These are phyloP conservation scores for Drosophila sproati DNA, from an alignment of 1,140 invertebrate species.

Conservation along the genomic window DNA sequence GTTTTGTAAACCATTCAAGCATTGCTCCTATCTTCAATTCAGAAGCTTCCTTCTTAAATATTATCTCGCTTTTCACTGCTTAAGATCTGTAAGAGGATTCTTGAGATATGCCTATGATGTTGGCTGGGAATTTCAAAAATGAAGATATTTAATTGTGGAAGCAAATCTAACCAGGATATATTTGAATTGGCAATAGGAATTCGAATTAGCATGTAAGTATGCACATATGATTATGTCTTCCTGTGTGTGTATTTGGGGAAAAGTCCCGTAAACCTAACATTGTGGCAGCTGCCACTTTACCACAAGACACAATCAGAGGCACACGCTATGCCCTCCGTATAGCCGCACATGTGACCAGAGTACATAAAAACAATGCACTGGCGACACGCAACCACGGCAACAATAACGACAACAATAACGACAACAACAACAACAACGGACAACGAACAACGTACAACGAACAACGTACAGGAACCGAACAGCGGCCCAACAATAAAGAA, in stretches of 20 bases:
- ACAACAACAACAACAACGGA: constrained; percentile 1
- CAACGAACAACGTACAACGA: constrained; percentile 6
- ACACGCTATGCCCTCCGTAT: background rate
- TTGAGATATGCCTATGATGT: too few species aligned
- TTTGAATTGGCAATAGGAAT: constrained; percentile 39
- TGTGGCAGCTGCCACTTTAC: constrained; percentile 38
- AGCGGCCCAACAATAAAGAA: too few species aligned
- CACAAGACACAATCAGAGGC: constrained; percentile 34
- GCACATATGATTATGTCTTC: background rate
- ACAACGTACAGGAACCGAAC: too few species aligned
- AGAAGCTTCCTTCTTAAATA: too few species aligned
- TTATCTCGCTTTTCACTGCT: too few species aligned
- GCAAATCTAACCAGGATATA: constrained; percentile 33
- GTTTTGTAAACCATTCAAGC: too few species aligned
- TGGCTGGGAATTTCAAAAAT: too few species aligned
- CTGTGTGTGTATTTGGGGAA: background rate
- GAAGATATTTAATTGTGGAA: background rate
- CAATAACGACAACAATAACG: background rate
- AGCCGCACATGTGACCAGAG: constrained; percentile 32
- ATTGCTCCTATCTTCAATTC: too few species aligned
- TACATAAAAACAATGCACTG: constrained; percentile 57
- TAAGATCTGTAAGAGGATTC: too few species aligned
- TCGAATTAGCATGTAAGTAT: background rate
- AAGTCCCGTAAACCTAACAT: constrained; percentile 17
- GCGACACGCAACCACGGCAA: constrained; percentile 33